Evolutionary conservation across 2,113 vertebrate species (phyloP), one percentile per base, ranked within the genome.

Genomic region (Mixornis gularis): DNA sequence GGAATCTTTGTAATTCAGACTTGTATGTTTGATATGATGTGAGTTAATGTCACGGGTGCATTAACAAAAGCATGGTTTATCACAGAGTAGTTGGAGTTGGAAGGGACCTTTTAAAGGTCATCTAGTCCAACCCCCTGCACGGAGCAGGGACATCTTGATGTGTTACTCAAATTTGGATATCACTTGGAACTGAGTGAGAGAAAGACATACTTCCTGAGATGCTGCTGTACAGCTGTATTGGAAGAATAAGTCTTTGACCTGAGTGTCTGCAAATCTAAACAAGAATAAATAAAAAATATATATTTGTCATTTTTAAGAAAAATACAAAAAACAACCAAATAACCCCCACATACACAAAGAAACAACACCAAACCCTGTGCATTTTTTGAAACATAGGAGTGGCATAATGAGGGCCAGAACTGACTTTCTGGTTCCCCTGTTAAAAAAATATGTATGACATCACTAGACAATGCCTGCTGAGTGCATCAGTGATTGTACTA

Each of bases 1-100:
- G 52, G 27, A 21, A 21, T 40, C 32, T 34, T 29, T 22, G 30
- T 29, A 46, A 20, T 14, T 12, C 49, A 26, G 32, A 29, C 36
- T 49, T 59, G 0, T 6, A 25, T 1, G 1, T 30, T 17, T 24
- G 56, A 7, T 24, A 6, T 0, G 3, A 9, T 51, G 53, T 41
- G 26, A 17, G 13, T 48, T 19, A 4, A 6, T 36, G 14, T 52
- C 59, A 38, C 53, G 25, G 32, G 7, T 48, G 32, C 0, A 0
- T 46, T 70, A 62, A 29, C 17, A 27, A 38, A 44, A 32, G 36
- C 7, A 1, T 49, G 13, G 10, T 22, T 71, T 56, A 32, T 32
- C 44, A 7, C 21, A 66, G 60, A 30, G 14, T 2, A 52, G 46
- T n/a, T 21, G 6, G 52, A 38, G 19, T 26, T 73, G 52, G 24